phyloP scores from a whole-genome alignment of 35 echinoderm and acorn worm genomes.

The Strongylocentrotus purpuratus region DNA sequence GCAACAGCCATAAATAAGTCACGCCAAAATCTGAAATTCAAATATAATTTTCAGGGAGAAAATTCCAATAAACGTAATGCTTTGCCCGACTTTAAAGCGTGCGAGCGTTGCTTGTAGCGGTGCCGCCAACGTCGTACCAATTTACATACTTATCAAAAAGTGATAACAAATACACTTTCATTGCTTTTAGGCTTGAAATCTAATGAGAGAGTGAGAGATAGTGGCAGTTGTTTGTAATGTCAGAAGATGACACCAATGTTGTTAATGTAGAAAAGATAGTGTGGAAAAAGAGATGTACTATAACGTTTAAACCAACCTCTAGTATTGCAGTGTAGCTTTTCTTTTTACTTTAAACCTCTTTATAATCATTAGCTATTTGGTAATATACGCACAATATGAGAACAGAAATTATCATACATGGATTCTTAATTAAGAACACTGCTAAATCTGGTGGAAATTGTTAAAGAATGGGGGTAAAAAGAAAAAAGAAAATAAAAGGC shows the following conservation, averaged over 20 bases:
- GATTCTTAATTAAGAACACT: too few species aligned
- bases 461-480: too few species aligned
- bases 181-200: not conserved
- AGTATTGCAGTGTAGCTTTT: too few species aligned
- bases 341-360: too few species aligned
- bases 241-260: not conserved
- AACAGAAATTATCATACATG: too few species aligned
- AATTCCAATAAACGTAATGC: not conserved
- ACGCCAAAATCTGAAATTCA: not conserved
- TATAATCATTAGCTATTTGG: too few species aligned
- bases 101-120: not conserved
- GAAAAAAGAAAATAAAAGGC: too few species aligned
- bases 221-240: not conserved
- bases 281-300: not conserved
- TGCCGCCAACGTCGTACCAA: not conserved
- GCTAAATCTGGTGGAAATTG: too few species aligned
- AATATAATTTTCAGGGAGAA: conserved; percentile 19
- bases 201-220: not conserved
- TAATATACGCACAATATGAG: too few species aligned
- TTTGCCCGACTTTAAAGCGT: not conserved
- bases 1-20: not conserved
- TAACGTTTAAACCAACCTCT: too few species aligned
- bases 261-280: not conserved
- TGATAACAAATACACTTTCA: not conserved
- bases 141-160: conserved; percentile 13